These are phyloP conservation scores for Stigmatopora nigra DNA, from an alignment of 2,113 vertebrate genomes.

Conservation along the genomic window DNA sequence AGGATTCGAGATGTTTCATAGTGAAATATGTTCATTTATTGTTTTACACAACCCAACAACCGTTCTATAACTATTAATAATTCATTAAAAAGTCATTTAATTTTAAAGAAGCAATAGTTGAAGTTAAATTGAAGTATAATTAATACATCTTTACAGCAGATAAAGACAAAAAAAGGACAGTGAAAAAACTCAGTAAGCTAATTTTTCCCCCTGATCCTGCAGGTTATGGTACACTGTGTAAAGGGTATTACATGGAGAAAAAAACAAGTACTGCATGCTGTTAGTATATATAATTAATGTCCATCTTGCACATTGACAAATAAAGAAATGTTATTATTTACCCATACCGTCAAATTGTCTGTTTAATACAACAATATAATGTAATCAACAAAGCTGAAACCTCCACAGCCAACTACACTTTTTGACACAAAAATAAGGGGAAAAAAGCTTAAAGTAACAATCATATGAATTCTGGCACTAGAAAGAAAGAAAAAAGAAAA, in stretches of 20 bases:
- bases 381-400: background rate
- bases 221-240: background rate
- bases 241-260: background rate
- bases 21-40: background rate
- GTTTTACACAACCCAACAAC: background rate
- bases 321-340: conserved; percentile 1
- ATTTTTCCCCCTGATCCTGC: conserved; percentile 4
- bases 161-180: background rate
- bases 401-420: background rate
- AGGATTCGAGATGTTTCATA: background rate
- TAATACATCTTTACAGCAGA: background rate
- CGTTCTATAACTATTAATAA: background rate
- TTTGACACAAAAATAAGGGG: conserved; percentile 3
- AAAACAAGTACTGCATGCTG: background rate
- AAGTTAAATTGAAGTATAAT: background rate
- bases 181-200: conserved; percentile 2
- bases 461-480: conserved; percentile 22
- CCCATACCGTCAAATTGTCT: background rate
- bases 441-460: conserved; percentile 7
- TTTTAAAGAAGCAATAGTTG: background rate
- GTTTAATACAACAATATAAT: background rate
- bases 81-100: background rate
- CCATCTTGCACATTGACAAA: background rate
- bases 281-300: background rate
- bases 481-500: conserved; percentile 21